Evolutionary conservation across 2,113 vertebrate genomes (phyloP).

Genomic region (Amia ocellicauda): DNA sequence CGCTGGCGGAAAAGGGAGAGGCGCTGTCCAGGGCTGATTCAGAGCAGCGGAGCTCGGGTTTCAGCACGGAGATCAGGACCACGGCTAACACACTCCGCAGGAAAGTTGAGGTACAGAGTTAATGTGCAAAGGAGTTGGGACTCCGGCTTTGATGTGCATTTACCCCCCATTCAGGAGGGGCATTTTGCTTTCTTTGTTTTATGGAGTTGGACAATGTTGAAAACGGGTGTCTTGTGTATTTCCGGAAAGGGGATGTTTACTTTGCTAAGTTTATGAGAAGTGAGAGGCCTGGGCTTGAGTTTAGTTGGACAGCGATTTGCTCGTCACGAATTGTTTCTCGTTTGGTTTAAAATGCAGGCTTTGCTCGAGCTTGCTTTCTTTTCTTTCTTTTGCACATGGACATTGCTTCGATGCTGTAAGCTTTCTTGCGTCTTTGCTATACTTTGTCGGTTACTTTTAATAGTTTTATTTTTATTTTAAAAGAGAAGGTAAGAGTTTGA

Average conservation of each 20-base stretch:
- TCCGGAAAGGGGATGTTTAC: conserved; percentile 33
- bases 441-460: conserved; percentile 53
- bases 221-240: conserved; percentile 16
- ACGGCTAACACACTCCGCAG: conserved; percentile 57
- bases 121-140: neutral
- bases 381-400: conserved; percentile 13
- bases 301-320: conserved; percentile 35
- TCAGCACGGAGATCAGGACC: conserved; percentile 56
- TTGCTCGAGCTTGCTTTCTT: neutral
- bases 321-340: neutral
- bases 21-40: conserved; percentile 87
- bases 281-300: conserved; percentile 2
- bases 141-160: neutral
- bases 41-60: conserved; percentile 45
- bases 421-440: conserved; percentile 42
- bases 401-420: conserved; percentile 28
- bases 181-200: neutral
- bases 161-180: neutral
- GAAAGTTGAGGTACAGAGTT: conserved; percentile 8
- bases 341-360: neutral
- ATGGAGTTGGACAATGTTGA: conserved; percentile 2
- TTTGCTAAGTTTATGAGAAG: conserved; percentile 3
- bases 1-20: conserved; percentile 50
- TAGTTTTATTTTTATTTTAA: too few species aligned
- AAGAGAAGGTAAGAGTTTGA: conserved; percentile 32